Percentiles rank a stretch among this genome's conserved stretches.
Conservation (phyloP, 2,113 vertebrate species). For the Cavia aperea region DNA sequence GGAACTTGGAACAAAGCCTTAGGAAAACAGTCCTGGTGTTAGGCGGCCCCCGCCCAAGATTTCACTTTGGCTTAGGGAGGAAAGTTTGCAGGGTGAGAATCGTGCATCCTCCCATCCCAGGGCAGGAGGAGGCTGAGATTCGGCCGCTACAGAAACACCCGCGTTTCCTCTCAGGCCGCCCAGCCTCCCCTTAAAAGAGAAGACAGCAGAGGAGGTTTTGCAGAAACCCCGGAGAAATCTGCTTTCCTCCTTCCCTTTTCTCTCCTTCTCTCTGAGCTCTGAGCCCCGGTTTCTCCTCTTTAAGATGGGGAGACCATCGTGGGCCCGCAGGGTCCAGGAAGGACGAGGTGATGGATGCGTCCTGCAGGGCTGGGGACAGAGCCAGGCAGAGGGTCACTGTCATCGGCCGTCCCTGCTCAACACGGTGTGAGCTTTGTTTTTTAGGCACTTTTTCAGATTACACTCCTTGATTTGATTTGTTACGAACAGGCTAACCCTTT, state of each 20-base stretch:
- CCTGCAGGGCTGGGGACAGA: neutral
- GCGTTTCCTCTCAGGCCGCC: neutral
- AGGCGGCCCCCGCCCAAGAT: neutral
- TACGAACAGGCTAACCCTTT: neutral
- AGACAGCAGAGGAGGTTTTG: neutral
- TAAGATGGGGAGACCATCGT: neutral
- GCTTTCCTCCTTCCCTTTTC: too few species aligned
- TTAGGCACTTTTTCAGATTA: neutral
- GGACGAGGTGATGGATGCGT: fast-evolving
- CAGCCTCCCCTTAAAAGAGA: neutral
- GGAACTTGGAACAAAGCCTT: neutral
- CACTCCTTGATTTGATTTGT: neutral
- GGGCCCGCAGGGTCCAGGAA: neutral
- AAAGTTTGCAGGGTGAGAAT: neutral
- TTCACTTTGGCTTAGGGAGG: neutral
- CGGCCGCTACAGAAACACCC: fast-evolving
- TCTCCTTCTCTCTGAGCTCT: neutral
- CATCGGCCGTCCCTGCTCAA: neutral
- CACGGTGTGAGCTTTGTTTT: neutral
- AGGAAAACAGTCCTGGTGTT: neutral
- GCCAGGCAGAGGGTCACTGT: neutral
- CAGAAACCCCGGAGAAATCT: neutral
- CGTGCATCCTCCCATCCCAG: neutral
- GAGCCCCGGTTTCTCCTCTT: neutral
- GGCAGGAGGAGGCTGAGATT: neutral